A percentile compares a stretch with the other conserved stretches of the same genome.
Evolutionary conservation across 2,113 vertebrate genomes (phyloP).

Genomic region (Picathartes gymnocephalus): DNA sequence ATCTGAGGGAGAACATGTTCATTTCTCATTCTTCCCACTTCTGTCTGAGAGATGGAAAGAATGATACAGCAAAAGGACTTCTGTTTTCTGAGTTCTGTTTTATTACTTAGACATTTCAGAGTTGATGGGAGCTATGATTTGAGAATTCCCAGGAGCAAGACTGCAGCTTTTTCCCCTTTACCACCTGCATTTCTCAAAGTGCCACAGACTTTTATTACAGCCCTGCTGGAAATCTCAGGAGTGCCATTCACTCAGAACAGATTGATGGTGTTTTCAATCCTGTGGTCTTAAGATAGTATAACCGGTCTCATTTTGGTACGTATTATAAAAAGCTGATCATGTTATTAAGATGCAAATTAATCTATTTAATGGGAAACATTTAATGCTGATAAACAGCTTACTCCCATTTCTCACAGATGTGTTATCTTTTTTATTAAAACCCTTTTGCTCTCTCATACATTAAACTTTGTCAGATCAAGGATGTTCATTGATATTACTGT

Average conservation of each 20-base stretch:
- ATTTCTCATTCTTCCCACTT: background rate
- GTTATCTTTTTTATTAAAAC: background rate
- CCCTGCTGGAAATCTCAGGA: background rate
- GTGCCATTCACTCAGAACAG: background rate
- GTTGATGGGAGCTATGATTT: slow-evolving; percentile 11
- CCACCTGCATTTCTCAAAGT: slow-evolving; percentile 10
- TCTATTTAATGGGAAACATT: background rate
- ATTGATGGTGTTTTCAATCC: slow-evolving; percentile 19
- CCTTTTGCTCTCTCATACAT: background rate
- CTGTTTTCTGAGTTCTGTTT: slow-evolving; percentile 12
- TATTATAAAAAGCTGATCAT: background rate
- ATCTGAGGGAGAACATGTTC: background rate
- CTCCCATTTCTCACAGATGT: background rate
- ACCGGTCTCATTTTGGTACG: background rate
- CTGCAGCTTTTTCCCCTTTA: slow-evolving; percentile 4
- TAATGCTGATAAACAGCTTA: background rate
- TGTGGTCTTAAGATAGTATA: background rate
- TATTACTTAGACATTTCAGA: slow-evolving; percentile 42
- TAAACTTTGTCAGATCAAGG: background rate
- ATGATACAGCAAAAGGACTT: background rate
- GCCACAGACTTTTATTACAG: slow-evolving; percentile 36
- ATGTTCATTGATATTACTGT: background rate
- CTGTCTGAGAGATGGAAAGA: background rate
- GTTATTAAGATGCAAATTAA: background rate
- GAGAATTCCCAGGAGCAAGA: slow-evolving; percentile 42